phyloP scores from a whole-genome alignment of 2,113 vertebrate genomes.

The Nycticryphes semicollaris region DNA sequence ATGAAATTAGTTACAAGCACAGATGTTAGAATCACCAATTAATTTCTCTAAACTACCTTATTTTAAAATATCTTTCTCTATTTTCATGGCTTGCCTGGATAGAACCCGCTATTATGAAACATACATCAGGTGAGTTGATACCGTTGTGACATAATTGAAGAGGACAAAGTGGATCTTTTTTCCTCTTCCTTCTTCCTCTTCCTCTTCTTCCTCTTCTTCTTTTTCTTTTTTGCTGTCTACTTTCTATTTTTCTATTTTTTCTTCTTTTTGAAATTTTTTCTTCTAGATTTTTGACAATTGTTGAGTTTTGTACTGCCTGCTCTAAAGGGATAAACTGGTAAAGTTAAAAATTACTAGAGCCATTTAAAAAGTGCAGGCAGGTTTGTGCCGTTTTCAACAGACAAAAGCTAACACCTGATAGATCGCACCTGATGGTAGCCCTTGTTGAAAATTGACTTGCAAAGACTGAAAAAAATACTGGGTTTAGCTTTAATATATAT shows the following conservation, averaged over 20 bases:
- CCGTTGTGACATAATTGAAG: not conserved
- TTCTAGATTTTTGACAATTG: not conserved
- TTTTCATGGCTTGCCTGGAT: slow-evolving; percentile 84
- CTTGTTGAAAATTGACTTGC: not conserved
- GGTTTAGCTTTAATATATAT: not conserved
- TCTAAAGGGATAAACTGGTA: not conserved
- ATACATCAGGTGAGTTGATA: slow-evolving; percentile 92
- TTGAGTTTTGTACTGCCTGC: not conserved
- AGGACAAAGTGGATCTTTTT: not conserved
- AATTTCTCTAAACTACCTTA: slow-evolving; percentile 47
- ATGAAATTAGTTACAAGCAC: not conserved
- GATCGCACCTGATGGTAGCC: not conserved
- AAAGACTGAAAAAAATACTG: not conserved
- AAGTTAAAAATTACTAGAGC: not conserved
- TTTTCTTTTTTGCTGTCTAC: too few species aligned
- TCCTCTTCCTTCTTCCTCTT: too few species aligned
- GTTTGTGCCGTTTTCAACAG: not conserved
- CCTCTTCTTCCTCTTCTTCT: too few species aligned
- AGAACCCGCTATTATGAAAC: slow-evolving; percentile 99
- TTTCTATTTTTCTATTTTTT: not conserved
- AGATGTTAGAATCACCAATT: not conserved
- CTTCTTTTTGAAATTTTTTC: not conserved
- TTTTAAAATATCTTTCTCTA: slow-evolving; percentile 76
- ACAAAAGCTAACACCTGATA: not conserved
- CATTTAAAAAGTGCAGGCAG: not conserved